These are phyloP conservation scores for Hylomyscus alleni DNA, from an alignment of 2,797 vertebrate genomes.

Conservation along the genomic window DNA sequence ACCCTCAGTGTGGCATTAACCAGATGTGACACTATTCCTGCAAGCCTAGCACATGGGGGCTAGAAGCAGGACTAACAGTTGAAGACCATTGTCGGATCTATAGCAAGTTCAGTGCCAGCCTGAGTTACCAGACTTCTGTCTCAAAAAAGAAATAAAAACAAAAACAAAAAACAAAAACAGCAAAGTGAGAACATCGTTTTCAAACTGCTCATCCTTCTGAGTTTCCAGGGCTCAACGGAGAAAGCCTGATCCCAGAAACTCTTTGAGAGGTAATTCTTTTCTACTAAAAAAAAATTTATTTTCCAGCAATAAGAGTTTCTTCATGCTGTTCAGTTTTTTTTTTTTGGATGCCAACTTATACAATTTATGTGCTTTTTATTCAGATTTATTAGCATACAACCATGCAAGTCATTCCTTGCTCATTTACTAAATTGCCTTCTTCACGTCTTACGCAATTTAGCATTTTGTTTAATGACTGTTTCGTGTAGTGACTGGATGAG, in stretches of 20 bases:
- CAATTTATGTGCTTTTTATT: conserved; percentile 46
- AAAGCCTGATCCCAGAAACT: background rate
- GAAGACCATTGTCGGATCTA: background rate
- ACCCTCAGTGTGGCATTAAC: too few species aligned
- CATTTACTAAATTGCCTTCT: background rate
- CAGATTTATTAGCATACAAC: conserved; percentile 42
- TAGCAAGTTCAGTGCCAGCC: background rate
- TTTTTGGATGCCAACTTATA: background rate
- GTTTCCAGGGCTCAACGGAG: background rate
- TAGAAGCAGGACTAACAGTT: background rate
- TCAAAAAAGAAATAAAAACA: background rate
- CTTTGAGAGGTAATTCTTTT: background rate
- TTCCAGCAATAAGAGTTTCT: background rate
- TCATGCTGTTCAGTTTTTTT: background rate
- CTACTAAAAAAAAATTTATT: background rate
- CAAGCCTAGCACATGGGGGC: background rate
- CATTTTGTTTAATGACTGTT: background rate
- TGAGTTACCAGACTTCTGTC: background rate
- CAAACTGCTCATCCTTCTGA: background rate
- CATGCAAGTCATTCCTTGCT: background rate
- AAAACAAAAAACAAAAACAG: background rate
- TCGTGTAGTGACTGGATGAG: background rate
- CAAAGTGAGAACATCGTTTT: background rate
- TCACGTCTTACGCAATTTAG: background rate
- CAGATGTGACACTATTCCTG: too few species aligned